Evolutionary conservation across 2,797 vertebrate genomes (phyloP).

Genomic region (Intellagama lesueurii): DNA sequence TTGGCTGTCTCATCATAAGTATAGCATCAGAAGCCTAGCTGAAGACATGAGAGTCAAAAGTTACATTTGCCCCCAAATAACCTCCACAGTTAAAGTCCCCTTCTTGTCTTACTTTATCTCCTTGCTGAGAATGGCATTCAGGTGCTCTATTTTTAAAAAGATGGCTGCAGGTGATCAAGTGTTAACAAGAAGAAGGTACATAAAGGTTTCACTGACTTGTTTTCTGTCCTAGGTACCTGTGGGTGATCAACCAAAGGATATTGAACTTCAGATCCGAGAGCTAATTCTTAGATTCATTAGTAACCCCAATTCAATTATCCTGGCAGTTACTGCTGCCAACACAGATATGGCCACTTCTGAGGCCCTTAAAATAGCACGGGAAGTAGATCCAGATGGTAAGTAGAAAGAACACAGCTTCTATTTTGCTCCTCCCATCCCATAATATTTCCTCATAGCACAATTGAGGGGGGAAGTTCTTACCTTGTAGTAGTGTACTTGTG

Average conservation of each 20-base stretch:
- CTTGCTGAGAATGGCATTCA: neutral
- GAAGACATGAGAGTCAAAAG: neutral
- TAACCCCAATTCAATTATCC: conserved; percentile 97
- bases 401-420: neutral
- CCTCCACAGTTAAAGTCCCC: neutral
- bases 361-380: conserved; percentile 95
- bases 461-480: neutral
- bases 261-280: conserved; percentile 96
- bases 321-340: conserved; percentile 97
- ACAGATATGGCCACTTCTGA: conserved; percentile 99
- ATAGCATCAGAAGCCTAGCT: neutral
- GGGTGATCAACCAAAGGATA: conserved; percentile 97
- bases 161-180: neutral
- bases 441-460: neutral
- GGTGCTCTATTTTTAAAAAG: neutral
- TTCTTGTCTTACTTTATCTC: neutral
- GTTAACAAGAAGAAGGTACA: neutral
- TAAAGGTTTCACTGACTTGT: fast-evolving
- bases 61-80: neutral
- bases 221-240: conserved; percentile 88
- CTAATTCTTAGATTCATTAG: conserved; percentile 96
- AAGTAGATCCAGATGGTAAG: conserved; percentile 96
- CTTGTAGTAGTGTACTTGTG: conserved; percentile 1
- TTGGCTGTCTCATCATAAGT: neutral
- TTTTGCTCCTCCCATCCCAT: neutral